Conservation (phyloP, 2,113 vertebrate species). For the Heterotis niloticus region DNA sequence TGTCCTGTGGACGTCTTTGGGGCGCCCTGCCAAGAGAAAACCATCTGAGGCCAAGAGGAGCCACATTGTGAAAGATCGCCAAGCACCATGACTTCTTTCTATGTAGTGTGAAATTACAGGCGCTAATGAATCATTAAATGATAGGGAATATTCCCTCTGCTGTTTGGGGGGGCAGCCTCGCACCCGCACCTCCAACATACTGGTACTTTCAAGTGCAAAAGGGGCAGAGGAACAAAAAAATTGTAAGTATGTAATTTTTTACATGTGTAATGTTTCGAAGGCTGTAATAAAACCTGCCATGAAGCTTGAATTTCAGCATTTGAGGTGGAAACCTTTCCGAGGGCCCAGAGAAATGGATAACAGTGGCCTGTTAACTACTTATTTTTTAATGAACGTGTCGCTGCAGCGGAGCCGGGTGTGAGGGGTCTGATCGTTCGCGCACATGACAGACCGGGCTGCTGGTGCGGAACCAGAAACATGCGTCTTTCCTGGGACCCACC, state of each 20-base stretch:
- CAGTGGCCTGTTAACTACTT: slow-evolving; percentile 40
- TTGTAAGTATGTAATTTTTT: not conserved
- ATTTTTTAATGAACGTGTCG: slow-evolving; percentile 33
- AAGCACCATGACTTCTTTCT: slow-evolving; percentile 25
- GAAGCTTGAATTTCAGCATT: slow-evolving; percentile 56
- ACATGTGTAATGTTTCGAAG: not conserved
- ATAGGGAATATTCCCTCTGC: slow-evolving; percentile 54
- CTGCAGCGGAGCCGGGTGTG: slow-evolving; percentile 39
- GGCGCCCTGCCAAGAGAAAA: slow-evolving; percentile 26
- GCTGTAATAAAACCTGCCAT: slow-evolving; percentile 56
- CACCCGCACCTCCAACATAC: slow-evolving; percentile 59
- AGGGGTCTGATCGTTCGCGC: slow-evolving; percentile 70
- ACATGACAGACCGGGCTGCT: slow-evolving; percentile 59
- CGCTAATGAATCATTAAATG: slow-evolving; percentile 54
- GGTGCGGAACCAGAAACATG: slow-evolving; percentile 64
- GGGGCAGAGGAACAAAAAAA: not conserved
- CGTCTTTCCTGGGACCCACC: slow-evolving; percentile 61
- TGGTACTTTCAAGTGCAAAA: slow-evolving; percentile 45
- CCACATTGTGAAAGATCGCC: not conserved
- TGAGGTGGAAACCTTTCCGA: slow-evolving; percentile 2
- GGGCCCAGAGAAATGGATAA: slow-evolving; percentile 39
- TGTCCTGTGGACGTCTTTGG: slow-evolving; percentile 27
- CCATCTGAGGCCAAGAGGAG: slow-evolving; percentile 29
- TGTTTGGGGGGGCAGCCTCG: slow-evolving; percentile 50
- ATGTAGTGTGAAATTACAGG: slow-evolving; percentile 37